A percentile compares a stretch with the other conserved stretches of the same genome.
phyloP scores from a whole-genome alignment of 2,113 vertebrate species.

The Lipophrys pholis region DNA sequence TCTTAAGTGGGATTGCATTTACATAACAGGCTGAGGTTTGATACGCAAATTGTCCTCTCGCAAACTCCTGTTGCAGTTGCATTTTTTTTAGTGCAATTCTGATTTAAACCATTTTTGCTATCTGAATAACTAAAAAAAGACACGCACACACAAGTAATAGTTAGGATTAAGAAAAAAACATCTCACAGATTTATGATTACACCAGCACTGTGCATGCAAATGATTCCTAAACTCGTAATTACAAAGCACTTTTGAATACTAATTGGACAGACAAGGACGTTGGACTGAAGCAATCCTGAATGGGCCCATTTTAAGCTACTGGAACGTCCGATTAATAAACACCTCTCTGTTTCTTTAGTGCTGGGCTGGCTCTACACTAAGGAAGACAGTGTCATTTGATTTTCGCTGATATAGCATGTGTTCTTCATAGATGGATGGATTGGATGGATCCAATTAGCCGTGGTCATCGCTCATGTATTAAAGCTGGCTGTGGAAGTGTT shows the following conservation, averaged over 20 bases:
- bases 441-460: constrained; percentile 71
- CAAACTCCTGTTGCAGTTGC: too few species aligned
- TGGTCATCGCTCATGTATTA: constrained; percentile 65
- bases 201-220: constrained; percentile 65
- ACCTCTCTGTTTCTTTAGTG: constrained; percentile 70
- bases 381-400: constrained; percentile 66
- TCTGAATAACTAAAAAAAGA: constrained; percentile 15
- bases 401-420: constrained; percentile 72
- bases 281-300: constrained; percentile 65
- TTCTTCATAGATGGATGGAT: constrained; percentile 70
- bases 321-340: constrained; percentile 71
- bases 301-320: constrained; percentile 39
- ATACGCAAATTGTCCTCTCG: constrained; percentile 6
- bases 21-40: constrained; percentile 77
- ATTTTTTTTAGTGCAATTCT: constrained; percentile 14
- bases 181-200: constrained; percentile 40
- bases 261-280: constrained; percentile 63
- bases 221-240: constrained; percentile 65
- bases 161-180: neutral
- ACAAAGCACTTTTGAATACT: constrained; percentile 72
- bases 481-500: constrained; percentile 70
- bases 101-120: constrained; percentile 11
- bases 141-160: neutral
- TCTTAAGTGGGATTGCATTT: constrained; percentile 79
- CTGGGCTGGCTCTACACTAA: constrained; percentile 38